Evolutionary conservation across 1,140 invertebrate species (phyloP).

Genomic region (Philotrypesis tridentata): DNA sequence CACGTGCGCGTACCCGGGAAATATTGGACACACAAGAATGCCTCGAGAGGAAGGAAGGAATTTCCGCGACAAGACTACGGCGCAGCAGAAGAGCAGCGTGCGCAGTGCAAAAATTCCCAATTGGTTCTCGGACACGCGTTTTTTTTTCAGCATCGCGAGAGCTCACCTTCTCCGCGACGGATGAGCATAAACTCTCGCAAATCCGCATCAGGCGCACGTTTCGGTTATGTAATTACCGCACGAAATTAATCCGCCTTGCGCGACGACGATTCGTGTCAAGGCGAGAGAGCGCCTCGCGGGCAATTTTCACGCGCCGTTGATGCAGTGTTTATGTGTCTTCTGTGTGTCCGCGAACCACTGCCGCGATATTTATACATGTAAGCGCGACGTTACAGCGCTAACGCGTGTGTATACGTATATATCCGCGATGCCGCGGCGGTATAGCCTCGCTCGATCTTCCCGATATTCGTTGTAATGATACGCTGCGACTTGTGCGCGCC

Average conservation of each 20-base stretch:
- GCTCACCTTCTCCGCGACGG: too few species aligned
- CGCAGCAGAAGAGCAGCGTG: too few species aligned
- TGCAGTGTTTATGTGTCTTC: slow-evolving; percentile 12
- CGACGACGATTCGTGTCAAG: slow-evolving; percentile 68
- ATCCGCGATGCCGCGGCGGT: not conserved
- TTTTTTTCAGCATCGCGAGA: too few species aligned
- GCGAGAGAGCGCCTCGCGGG: slow-evolving; percentile 54
- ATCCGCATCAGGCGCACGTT: slow-evolving; percentile 54
- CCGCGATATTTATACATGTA: too few species aligned
- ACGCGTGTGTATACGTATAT: not conserved
- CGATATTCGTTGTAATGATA: too few species aligned
- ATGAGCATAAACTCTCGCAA: slow-evolving; percentile 44
- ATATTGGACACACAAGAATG: not conserved
- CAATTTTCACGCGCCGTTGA: slow-evolving; percentile 51
- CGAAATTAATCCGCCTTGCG: slow-evolving; percentile 69
- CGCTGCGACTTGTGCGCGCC: too few species aligned
- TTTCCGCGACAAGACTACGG: not conserved
- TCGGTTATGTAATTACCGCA: slow-evolving; percentile 67
- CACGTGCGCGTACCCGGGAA: not conserved
- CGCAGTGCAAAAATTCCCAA: too few species aligned
- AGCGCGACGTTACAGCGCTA: too few species aligned
- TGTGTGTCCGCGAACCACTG: not conserved
- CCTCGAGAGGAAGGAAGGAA: not conserved
- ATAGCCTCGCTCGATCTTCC: slow-evolving; percentile 5
- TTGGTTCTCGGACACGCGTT: too few species aligned